Evolutionary conservation across 2,113 vertebrate species (phyloP).

Genomic region (Tympanuchus pallidicinctus): DNA sequence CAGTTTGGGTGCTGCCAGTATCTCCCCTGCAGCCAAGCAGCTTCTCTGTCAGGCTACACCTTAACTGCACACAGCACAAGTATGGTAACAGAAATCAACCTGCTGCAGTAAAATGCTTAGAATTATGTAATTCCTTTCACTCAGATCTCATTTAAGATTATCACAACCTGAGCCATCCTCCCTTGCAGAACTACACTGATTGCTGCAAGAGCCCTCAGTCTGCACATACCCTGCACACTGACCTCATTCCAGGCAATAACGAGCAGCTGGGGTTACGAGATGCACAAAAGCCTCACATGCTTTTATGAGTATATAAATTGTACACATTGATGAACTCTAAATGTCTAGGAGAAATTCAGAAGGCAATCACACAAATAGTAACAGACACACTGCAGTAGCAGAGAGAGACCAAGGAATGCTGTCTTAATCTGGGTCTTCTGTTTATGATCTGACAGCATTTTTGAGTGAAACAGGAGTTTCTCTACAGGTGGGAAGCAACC

Average conservation of each 20-base stretch:
- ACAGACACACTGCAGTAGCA: background rate
- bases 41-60: background rate
- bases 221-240: background rate
- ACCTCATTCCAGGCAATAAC: background rate
- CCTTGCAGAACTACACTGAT: fast-evolving
- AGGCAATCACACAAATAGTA: background rate
- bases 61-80: fast-evolving
- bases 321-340: background rate
- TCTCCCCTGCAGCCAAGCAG: background rate
- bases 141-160: background rate
- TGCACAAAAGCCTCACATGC: background rate
- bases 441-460: background rate
- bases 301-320: background rate
- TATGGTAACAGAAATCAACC: background rate
- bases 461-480: background rate
- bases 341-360: background rate
- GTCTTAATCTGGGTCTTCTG: background rate
- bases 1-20: background rate
- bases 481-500: background rate
- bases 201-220: background rate
- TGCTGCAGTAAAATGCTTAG: background rate
- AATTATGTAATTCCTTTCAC: background rate
- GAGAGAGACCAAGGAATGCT: background rate
- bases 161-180: background rate
- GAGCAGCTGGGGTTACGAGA: background rate